Percentiles rank a stretch among this genome's conserved stretches.
Evolutionary conservation across 2,888 invertebrate species (phyloP).

Genomic region (Nemapogon koenigi): DNA sequence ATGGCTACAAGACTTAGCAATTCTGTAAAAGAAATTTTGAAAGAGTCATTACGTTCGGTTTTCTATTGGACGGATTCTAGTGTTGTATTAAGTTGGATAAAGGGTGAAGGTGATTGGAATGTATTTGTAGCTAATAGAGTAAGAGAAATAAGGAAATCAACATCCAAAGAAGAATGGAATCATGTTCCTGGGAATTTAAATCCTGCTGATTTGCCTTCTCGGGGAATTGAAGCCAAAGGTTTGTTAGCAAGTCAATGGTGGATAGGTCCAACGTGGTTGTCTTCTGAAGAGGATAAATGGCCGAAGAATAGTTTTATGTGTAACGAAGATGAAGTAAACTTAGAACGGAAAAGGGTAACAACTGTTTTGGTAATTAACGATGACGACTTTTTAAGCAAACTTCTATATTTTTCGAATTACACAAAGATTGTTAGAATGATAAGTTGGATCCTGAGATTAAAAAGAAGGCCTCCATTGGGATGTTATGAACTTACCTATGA

Average conservation of each 20-base stretch:
- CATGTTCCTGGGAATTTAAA: constrained; percentile 9
- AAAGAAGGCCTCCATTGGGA: neutral
- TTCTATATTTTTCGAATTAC: neutral
- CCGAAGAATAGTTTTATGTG: too few species aligned
- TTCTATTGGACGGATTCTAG: constrained; percentile 6
- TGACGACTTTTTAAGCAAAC: too few species aligned
- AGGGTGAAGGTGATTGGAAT: neutral
- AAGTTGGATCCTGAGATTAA: neutral
- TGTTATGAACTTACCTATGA: neutral
- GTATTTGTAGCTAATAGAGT: constrained; percentile 11
- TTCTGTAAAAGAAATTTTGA: neutral
- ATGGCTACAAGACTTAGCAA: neutral
- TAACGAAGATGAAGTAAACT: constrained; percentile 8
- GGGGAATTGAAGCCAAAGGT: constrained; percentile 7
- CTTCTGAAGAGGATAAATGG: neutral
- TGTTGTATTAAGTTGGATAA: constrained; percentile 4
- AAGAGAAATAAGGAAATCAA: constrained; percentile 5
- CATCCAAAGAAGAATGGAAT: constrained; percentile 4
- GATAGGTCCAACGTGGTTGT: constrained; percentile 10
- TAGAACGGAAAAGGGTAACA: constrained; percentile 8
- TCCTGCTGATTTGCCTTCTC: constrained; percentile 10
- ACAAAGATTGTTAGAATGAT: neutral
- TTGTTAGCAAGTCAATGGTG: constrained; percentile 7
- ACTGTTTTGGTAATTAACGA: too few species aligned
- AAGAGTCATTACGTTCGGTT: neutral